Base-by-base conservation (phyloP, 2,888 invertebrate species). In the Plutella xylostella region DNA sequence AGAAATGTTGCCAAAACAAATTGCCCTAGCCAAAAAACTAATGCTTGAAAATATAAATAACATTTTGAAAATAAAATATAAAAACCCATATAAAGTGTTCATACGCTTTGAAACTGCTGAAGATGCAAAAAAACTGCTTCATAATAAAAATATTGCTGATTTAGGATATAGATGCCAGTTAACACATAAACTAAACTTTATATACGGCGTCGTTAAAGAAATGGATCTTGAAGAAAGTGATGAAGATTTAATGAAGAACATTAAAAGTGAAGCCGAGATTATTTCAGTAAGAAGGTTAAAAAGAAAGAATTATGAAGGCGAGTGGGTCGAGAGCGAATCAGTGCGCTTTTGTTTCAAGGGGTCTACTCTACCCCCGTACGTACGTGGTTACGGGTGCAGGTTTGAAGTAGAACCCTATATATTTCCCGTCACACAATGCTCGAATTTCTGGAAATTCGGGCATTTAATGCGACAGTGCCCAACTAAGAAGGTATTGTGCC, bases 351-450 rank as follows among this genome's bases (percentile, higher is more conserved):
- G 19, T 11, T 37, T 37, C 34, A 34, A 37, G 11, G 18, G 37
- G 4, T 20, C 37, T n/a, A 19, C 37, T 19, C 4, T 37, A 18
- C 37, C 37, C 12, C 4, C 19, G 6, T n/a, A 25, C 17, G 15
- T 39, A 14, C 15, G 25, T 14, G 21, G 9, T 17, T 39, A n/a
- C 15, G 21, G 21, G 5, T n/a, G n/a, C 6, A 14, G 39, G 14
- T 9, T 39, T 6, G 25, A 25, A 12, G 39, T 37, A 19, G 37
- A 37, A 7, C 19, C 50, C 0, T 55, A 53, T 22, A 43, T 47
- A 3, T 54, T 54, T 20, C 52, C 54, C 0, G 53, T 54, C 1
- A 52, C 53, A 1, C 54, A 55, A 34, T 56, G 52, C 22, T 52
- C 52, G 1, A 35, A 40, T 7, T 56, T 52, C 17, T 55, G 54